A percentile compares a stretch with the other conserved stretches of the same genome.
These are phyloP conservation scores for Sebastes baramenuke DNA, from an alignment of 2,797 vertebrate species.

Conservation along the genomic window DNA sequence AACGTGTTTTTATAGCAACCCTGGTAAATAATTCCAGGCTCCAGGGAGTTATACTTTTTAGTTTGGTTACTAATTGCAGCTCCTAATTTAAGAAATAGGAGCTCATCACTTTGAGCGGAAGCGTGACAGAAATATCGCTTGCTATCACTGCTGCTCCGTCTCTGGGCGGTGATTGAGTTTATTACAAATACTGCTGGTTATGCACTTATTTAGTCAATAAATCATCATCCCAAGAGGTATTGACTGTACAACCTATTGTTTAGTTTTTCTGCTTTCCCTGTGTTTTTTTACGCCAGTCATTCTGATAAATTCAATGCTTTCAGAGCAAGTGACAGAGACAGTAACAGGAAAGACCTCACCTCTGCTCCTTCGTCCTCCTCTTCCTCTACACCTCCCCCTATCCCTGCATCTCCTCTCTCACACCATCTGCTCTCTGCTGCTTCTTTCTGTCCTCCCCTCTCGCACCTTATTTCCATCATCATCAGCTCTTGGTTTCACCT, in stretches of 20 bases:
- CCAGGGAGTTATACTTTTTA: too few relatives aligned
- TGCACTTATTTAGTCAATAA: background rate
- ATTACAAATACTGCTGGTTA: background rate
- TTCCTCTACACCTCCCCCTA: background rate
- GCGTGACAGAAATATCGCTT: background rate
- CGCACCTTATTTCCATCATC: conserved; percentile 28
- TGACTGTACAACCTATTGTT: background rate
- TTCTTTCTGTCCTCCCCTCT: background rate
- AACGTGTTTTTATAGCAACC: too few relatives aligned
- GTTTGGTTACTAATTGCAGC: too few relatives aligned
- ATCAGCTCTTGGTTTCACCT: conserved; percentile 3
- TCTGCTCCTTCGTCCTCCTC: background rate
- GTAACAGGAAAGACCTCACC: background rate
- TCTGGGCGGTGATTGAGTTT: background rate
- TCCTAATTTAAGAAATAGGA: background rate
- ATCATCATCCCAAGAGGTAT: background rate
- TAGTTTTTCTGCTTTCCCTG: background rate
- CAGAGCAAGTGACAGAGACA: background rate
- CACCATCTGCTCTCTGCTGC: background rate
- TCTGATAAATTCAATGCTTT: background rate
- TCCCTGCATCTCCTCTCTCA: conserved; percentile 4
- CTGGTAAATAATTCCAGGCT: too few relatives aligned
- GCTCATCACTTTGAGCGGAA: background rate
- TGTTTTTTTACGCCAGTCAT: background rate
- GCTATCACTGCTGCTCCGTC: background rate